Conservation (phyloP, 2,888 invertebrate genomes). For the Eupithecia centaureata region DNA sequence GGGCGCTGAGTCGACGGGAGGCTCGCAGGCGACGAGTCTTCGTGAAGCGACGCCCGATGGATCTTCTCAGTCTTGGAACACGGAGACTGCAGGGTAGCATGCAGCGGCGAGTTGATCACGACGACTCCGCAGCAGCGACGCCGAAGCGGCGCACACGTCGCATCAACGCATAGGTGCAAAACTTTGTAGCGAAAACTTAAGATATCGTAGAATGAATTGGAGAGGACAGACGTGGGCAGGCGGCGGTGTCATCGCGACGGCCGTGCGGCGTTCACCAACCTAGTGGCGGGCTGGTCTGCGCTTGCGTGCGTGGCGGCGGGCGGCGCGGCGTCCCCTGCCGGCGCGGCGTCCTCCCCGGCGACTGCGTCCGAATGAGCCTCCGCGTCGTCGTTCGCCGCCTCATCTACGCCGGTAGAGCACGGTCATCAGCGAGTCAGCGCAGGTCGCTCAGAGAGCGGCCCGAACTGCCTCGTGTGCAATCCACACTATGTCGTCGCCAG, state of each 20-base stretch:
- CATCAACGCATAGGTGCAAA: slow-evolving; percentile 66
- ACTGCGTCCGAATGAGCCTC: slow-evolving; percentile 62
- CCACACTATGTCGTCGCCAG: slow-evolving; percentile 41
- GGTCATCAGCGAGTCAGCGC: slow-evolving; percentile 69
- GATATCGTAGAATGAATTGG: slow-evolving; percentile 62
- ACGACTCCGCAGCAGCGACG: slow-evolving; percentile 29
- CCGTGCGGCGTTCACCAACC: slow-evolving; percentile 80
- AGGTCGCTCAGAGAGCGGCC: slow-evolving; percentile 77
- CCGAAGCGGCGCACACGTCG: slow-evolving; percentile 29
- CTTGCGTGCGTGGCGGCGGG: slow-evolving; percentile 71
- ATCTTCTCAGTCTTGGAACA: slow-evolving; percentile 19
- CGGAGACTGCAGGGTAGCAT: slow-evolving; percentile 19
- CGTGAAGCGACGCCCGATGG: slow-evolving; percentile 22
- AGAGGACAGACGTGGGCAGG: slow-evolving; percentile 68
- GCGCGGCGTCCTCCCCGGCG: slow-evolving; percentile 58
- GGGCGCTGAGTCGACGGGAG: slow-evolving; percentile 24
- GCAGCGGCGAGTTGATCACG: slow-evolving; percentile 17
- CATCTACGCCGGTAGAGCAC: slow-evolving; percentile 76
- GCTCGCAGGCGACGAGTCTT: slow-evolving; percentile 15
- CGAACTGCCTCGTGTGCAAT: slow-evolving; percentile 64
- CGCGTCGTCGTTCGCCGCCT: slow-evolving; percentile 63
- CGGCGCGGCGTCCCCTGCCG: slow-evolving; percentile 58
- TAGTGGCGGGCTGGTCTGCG: slow-evolving; percentile 76
- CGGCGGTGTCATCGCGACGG: slow-evolving; percentile 61
- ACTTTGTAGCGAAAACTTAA: slow-evolving; percentile 79